Evolutionary conservation across 2,888 invertebrate genomes (phyloP), one percentile per base, ranked within the genome.

Genomic region (Liposcelis brunnea): DNA sequence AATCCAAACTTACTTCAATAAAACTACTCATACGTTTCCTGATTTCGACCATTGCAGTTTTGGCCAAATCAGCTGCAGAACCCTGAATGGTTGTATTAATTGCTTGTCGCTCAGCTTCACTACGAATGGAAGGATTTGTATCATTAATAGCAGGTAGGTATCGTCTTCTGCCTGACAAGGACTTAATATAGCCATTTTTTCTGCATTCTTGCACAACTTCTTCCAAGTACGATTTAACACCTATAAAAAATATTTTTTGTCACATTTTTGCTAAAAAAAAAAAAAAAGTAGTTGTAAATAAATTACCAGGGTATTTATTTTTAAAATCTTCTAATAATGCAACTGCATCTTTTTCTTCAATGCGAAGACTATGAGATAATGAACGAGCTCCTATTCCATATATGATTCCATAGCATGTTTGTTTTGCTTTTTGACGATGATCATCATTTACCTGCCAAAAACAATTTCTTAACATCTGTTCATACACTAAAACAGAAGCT

Each of bases 11-110:
- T 33, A 46, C 43, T 1, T 32, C 21, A 6, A 48, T 42, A 2
- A 35, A 46, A 31, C 11, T 21, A n/a, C 12, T 18, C n/a, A 31
- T 10, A 5, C 42, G 61, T 10, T 66, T 62, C 53, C 90, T 80
- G 55, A 94, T 75, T 42, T 70, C 67, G 21, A 86, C 70, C 78
- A 95, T 87, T 1, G 94, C 91, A 47, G 71, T 75, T 63, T 98
- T 98, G 0, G 86, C 82, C 37, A 98, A 77, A 63, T 98, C 97
- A 0, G 95, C 90, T 0, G 95, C 97, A 0, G 95, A 91, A 1
- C 95, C 97, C 66, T 98, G 97, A 44, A 98, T 80, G 11, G 80
- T 82, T 2, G 94, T 86, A 62, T 98, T 98, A 0, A 98, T 75
- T 11, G 94, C 93, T 69, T 95, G 94, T n/a, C 97, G 72, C 63